A percentile compares a stretch with the other conserved stretches of the same genome.
phyloP scores from a whole-genome alignment of 2,797 vertebrate genomes.

The Lophotriccus pileatus region DNA sequence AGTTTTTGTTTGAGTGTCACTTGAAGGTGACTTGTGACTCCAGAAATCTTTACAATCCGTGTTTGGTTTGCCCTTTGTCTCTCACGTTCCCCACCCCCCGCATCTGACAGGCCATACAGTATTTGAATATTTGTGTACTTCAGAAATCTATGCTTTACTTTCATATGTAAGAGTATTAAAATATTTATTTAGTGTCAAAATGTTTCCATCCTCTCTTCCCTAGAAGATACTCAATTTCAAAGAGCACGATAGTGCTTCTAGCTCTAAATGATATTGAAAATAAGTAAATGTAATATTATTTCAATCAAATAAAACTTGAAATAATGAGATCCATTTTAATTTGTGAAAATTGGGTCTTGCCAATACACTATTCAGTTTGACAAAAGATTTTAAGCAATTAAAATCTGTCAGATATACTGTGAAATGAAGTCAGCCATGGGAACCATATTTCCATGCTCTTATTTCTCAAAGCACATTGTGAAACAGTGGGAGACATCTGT shows the following conservation, averaged over 20 bases:
- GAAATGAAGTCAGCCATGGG: neutral
- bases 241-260: neutral
- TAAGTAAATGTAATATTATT: neutral
- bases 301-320: neutral
- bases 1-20: neutral
- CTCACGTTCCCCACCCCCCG: accelerated
- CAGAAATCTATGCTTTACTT: neutral
- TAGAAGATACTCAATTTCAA: neutral
- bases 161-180: neutral
- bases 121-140: neutral
- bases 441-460: neutral
- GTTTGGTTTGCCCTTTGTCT: neutral
- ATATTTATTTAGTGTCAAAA: neutral
- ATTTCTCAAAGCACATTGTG: neutral
- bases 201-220: neutral
- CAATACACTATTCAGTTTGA: neutral
- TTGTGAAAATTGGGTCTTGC: neutral
- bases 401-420: neutral
- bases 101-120: neutral
- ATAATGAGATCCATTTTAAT: neutral
- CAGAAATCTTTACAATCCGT: neutral
- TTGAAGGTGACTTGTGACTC: neutral
- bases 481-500: neutral
- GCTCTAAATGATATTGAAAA: neutral
- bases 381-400: neutral